Conservation (phyloP, 2,888 invertebrate genomes). For the Stenoptilia bipunctidactyla region DNA sequence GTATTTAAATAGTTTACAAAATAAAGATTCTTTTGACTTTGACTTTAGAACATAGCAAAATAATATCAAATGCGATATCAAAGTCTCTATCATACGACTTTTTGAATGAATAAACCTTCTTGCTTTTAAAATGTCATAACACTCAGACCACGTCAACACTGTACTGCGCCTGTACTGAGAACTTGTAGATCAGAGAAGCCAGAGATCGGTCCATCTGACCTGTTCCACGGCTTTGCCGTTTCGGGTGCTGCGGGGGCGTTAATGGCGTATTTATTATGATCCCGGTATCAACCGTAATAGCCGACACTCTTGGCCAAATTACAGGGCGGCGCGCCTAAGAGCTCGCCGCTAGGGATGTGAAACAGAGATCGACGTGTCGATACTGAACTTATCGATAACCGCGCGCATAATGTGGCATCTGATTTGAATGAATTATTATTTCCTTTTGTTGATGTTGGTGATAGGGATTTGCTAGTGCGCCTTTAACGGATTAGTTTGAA, state of each 20-base stretch:
- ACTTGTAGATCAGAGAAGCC: background rate
- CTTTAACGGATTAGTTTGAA: background rate
- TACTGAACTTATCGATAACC: constrained; percentile 49
- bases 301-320: constrained; percentile 70
- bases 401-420: constrained; percentile 34
- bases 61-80: too few relatives aligned
- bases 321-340: constrained; percentile 64
- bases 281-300: constrained; percentile 68
- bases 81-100: too few relatives aligned
- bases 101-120: too few relatives aligned
- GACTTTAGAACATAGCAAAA: too few relatives aligned
- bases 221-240: constrained; percentile 48
- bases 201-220: constrained; percentile 12
- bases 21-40: too few relatives aligned
- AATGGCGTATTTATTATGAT: constrained; percentile 72
- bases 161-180: too few relatives aligned
- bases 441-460: constrained; percentile 23
- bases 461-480: constrained; percentile 1
- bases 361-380: constrained; percentile 42
- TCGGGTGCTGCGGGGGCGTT: constrained; percentile 67
- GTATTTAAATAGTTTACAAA: too few relatives aligned
- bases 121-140: too few relatives aligned
- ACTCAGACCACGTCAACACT: too few relatives aligned
- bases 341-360: constrained; percentile 40
- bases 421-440: constrained; percentile 41